phyloP scores from a whole-genome alignment of 2,113 vertebrate species.

The Ctenodactylus gundi region DNA sequence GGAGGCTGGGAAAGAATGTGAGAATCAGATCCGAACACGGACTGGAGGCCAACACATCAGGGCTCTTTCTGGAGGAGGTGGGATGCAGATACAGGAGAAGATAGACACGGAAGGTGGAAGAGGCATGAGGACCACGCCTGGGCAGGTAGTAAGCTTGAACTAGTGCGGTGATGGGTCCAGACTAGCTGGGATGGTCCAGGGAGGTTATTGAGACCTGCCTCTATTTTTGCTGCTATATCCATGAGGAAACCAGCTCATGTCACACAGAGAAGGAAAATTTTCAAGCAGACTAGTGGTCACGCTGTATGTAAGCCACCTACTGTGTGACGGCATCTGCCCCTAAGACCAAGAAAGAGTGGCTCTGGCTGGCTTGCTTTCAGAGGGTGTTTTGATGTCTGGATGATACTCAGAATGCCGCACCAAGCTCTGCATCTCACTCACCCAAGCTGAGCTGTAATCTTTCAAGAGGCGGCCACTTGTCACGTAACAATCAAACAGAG shows the following conservation, averaged over 20 bases:
- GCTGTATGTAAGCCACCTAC: not conserved
- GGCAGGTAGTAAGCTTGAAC: no score
- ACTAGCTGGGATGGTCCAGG: not conserved
- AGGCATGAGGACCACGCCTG: no score
- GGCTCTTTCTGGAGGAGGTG: not conserved
- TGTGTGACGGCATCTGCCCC: slow-evolving; percentile 25
- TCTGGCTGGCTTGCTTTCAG: slow-evolving; percentile 64
- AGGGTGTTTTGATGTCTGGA: slow-evolving; percentile 76
- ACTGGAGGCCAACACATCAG: not conserved
- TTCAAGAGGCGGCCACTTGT: slow-evolving; percentile 63
- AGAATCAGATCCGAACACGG: not conserved
- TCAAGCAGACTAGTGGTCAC: slow-evolving; percentile 44
- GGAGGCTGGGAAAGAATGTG: not conserved
- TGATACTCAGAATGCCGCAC: slow-evolving; percentile 46
- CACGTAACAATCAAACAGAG: slow-evolving; percentile 76
- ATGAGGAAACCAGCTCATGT: slow-evolving; percentile 44
- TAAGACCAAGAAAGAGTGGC: slow-evolving; percentile 64
- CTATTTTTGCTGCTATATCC: slow-evolving; percentile 49
- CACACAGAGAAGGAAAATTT: slow-evolving; percentile 31
- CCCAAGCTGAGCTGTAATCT: slow-evolving; percentile 76
- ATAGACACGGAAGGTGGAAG: not conserved
- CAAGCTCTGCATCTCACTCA: slow-evolving; percentile 53
- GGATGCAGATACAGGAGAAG: not conserved
- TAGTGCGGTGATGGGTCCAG: not conserved
- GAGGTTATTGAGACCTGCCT: not conserved